These are phyloP conservation scores for Rhyacophila brunnea DNA, from an alignment of 1,140 invertebrate genomes.

Conservation along the genomic window DNA sequence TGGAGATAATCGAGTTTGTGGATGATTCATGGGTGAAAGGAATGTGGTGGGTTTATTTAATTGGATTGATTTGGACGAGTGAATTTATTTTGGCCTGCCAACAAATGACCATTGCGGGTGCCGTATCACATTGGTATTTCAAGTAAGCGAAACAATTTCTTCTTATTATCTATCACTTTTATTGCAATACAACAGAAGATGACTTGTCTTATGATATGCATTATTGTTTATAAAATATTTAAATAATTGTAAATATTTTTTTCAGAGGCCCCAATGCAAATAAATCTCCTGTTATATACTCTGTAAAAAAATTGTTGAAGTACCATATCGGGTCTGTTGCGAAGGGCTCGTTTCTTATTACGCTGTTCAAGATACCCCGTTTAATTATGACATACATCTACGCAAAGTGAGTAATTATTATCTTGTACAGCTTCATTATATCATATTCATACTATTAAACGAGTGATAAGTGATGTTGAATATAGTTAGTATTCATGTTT, in stretches of 20 bases:
- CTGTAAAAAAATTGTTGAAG: conserved; percentile 73
- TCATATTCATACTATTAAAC: too few relatives aligned
- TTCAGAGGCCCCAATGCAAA: conserved; percentile 61
- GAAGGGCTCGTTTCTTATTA: conserved; percentile 87
- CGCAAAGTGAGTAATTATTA: conserved; percentile 67
- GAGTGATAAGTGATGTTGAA: too few relatives aligned
- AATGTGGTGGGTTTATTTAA: conserved; percentile 90
- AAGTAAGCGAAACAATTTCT: conserved; percentile 62
- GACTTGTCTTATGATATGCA: not conserved
- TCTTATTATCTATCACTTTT: too few relatives aligned
- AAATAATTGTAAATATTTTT: conserved; percentile 17
- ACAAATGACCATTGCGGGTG: conserved; percentile 85
- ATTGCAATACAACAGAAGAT: conserved; percentile 1
- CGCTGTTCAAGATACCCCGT: conserved; percentile 84
- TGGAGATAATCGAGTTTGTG: conserved; percentile 45
- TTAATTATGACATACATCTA: conserved; percentile 83
- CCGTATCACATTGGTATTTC: conserved; percentile 89
- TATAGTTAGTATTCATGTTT: too few relatives aligned
- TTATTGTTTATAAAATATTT: not conserved
- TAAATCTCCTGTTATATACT: conserved; percentile 65
- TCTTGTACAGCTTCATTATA: too few relatives aligned
- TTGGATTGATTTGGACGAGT: conserved; percentile 84
- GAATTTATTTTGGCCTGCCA: conserved; percentile 92
- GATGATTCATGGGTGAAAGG: conserved; percentile 70
- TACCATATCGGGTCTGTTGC: conserved; percentile 91